A percentile compares a stretch with the other conserved stretches of the same genome.
Evolutionary conservation across 2,888 invertebrate genomes (phyloP).

Genomic region (Norana najaformis): DNA sequence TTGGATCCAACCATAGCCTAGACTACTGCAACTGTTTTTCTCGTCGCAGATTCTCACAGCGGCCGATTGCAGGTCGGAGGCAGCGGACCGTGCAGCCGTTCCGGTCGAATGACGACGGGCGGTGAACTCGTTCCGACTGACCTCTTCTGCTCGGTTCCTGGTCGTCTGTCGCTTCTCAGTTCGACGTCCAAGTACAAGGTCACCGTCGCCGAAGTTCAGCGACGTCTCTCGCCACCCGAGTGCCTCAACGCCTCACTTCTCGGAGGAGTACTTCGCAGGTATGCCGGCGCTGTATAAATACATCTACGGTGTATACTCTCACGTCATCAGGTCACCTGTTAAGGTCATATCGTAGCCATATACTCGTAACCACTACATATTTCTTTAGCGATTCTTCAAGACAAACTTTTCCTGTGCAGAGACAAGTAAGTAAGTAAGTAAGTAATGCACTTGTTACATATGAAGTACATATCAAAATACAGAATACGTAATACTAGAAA

Average conservation of each 20-base stretch:
- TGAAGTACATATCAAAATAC: no score
- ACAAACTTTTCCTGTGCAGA: no score
- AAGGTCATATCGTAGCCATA: no score
- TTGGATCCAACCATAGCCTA: no score
- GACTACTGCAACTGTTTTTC: not conserved
- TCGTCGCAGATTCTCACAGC: not conserved
- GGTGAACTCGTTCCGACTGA: constrained; percentile 75
- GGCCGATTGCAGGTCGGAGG: not conserved
- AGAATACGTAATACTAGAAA: no score
- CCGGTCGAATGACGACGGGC: constrained; percentile 2
- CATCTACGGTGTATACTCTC: no score
- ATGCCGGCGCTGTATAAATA: no score
- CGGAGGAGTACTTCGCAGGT: constrained; percentile 94
- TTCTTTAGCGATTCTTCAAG: no score
- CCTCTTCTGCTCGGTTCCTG: constrained; percentile 94
- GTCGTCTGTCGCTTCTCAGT: constrained; percentile 89
- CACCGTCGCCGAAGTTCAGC: constrained; percentile 96
- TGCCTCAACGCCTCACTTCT: constrained; percentile 96
- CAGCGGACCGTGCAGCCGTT: not conserved
- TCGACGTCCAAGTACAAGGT: constrained; percentile 99
- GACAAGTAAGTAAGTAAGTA: no score
- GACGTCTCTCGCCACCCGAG: constrained; percentile 94
- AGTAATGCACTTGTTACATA: no score
- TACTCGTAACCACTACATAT: no score
- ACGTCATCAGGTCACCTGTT: no score